Percentiles rank a stretch among this genome's conserved stretches.
phyloP scores from a whole-genome alignment of 1,140 invertebrate genomes.

The honey bee (Apis mellifera) region DNA sequence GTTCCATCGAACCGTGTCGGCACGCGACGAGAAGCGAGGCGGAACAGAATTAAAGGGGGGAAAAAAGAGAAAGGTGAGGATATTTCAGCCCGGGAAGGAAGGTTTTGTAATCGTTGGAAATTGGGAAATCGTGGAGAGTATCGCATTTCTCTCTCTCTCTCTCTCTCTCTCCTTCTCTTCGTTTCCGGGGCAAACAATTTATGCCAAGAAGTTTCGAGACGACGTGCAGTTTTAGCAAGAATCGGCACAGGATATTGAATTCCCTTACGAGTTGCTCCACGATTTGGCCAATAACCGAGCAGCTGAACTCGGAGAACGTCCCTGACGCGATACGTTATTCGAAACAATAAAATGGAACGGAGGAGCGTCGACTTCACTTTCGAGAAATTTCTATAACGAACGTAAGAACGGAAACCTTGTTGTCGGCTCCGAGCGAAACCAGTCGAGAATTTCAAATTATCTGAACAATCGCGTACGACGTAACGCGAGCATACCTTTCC shows the following conservation, averaged over 20 bases:
- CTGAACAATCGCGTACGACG: no score
- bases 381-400: no score
- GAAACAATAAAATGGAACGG: slow-evolving; percentile 1
- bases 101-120: background rate
- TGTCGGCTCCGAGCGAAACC: background rate
- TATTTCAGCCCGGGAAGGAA: background rate
- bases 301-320: background rate
- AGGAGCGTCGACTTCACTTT: no score
- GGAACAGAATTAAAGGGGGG: background rate
- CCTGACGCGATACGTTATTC: slow-evolving; percentile 14
- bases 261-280: slow-evolving; percentile 41
- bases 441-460: background rate
- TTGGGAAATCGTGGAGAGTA: background rate
- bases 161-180: no score
- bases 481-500: no score
- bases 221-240: slow-evolving; percentile 43
- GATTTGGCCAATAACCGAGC: slow-evolving; percentile 29
- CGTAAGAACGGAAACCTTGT: no score
- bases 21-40: background rate
- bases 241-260: slow-evolving; percentile 57
- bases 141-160: background rate
- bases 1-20: background rate
- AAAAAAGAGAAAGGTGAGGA: background rate
- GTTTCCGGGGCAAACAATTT: slow-evolving; percentile 31
- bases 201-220: slow-evolving; percentile 49